Evolutionary conservation across 2,888 invertebrate species (phyloP), one percentile per base, ranked within the genome.

Genomic region (Melanophora roralis): DNA sequence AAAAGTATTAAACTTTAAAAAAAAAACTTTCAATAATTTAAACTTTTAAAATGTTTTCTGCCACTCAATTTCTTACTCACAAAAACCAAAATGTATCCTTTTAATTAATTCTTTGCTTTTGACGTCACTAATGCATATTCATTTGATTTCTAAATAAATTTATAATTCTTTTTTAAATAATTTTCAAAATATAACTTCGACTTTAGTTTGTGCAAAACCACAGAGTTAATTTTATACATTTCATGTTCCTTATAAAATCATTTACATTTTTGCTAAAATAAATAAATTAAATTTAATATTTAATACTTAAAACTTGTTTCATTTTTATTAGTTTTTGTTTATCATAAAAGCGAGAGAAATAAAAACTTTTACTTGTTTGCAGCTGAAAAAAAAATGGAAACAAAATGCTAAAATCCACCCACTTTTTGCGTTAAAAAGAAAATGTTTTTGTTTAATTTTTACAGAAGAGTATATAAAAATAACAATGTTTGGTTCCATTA

Each of bases 341-440:
- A 27, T 27, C 27, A 19, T 8, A 6, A 11, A 45, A 45, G 19
- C 9, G 19, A 19, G 19, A 11, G 1, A 11, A 27, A 27, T 8
- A 45, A 19, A 45, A 45, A 45, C 19, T 45, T 19, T 21, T 45
- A 21, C 45, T 45, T 45, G 16, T 45, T 45, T 3, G 16, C 9
- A 19, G 19, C 9, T 45, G 2, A 21, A 11, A 19, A 45, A 45
- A 45, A 21, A 40, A 43, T n/a, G n/a, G 45, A 8, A 19, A 9
- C 45, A 45, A 9, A 60, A 7, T 45, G 32, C 38, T n/a, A 71
- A 49, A 62, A 53, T 64, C 62, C 53, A 34, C 62, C 62, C 72
- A 72, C 53, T 57, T 49, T 59, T 74, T 65, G 73, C 65, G 59
- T 74, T 57, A n/a, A n/a, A 65, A 57, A 47, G 36, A 47, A 73